A percentile compares a stretch with the other conserved stretches of the same genome.
Evolutionary conservation across 92 coral and sea anemone genomes (phyloP).

Genomic region (Zoanthus sansibaricus): DNA sequence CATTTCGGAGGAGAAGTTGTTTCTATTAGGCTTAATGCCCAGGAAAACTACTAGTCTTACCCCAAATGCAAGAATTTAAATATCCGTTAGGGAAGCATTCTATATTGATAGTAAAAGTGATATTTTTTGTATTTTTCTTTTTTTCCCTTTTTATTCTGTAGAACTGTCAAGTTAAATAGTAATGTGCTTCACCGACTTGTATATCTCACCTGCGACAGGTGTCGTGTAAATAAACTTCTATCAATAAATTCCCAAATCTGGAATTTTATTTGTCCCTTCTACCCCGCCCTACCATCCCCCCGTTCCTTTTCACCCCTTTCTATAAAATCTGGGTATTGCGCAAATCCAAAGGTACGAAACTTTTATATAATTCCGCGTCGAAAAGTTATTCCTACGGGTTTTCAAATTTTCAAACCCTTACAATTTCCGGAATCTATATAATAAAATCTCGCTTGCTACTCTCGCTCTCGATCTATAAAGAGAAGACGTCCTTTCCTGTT

Average conservation of each 20-base stretch:
- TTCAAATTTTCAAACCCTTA: background rate
- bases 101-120: constrained; percentile 13
- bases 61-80: background rate
- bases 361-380: constrained; percentile 12
- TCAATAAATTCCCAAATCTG: background rate
- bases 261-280: constrained; percentile 1
- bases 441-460: background rate
- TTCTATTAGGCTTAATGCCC: constrained; percentile 4
- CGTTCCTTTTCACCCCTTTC: constrained; percentile 8
- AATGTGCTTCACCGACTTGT: constrained; percentile 6
- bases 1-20: background rate
- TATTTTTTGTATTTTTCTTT: background rate
- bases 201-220: constrained; percentile 1
- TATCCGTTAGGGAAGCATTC: background rate
- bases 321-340: background rate
- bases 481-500: constrained; percentile 17
- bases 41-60: background rate
- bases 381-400: background rate
- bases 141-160: background rate
- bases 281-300: background rate
- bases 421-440: constrained; percentile 6
- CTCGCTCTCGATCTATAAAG: constrained; percentile 9
- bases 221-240: background rate
- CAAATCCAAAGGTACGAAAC: constrained; percentile 10
- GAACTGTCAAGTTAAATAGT: constrained; percentile 12